Percentiles rank a stretch among this genome's conserved stretches.
Conservation (phyloP, 2,888 invertebrate species). For the Nineta flava region DNA sequence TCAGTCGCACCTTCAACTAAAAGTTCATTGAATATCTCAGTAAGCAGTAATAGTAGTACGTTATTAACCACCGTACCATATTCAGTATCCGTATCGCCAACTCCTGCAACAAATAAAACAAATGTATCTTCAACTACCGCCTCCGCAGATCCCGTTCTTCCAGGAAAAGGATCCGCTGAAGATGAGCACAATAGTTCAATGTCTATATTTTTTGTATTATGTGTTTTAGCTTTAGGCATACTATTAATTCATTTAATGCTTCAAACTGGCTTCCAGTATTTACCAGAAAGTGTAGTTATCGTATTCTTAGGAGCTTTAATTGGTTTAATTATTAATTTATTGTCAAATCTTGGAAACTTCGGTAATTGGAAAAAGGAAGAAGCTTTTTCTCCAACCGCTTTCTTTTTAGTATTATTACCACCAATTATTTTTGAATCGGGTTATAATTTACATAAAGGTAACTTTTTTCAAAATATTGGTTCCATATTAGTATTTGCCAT, state of each 20-base stretch:
- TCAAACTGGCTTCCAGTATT: slow-evolving; percentile 87
- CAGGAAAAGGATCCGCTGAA: slow-evolving; percentile 81
- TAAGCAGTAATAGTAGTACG: too few relatives aligned
- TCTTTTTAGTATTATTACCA: slow-evolving; percentile 89
- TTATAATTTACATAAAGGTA: slow-evolving; percentile 96
- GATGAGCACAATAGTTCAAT: slow-evolving; percentile 93
- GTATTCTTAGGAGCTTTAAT: slow-evolving; percentile 89
- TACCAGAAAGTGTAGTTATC: slow-evolving; percentile 95
- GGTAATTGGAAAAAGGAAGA: slow-evolving; percentile 96
- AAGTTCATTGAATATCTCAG: too few relatives aligned
- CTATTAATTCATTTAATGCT: slow-evolving; percentile 88
- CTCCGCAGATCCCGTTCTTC: slow-evolving; percentile 60
- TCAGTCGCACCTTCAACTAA: too few relatives aligned
- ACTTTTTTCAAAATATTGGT: slow-evolving; percentile 95
- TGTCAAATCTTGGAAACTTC: slow-evolving; percentile 66
- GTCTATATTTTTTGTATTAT: slow-evolving; percentile 95
- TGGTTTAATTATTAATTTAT: slow-evolving; percentile 76
- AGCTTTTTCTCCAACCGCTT: slow-evolving; percentile 95
- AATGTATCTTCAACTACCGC: not conserved
- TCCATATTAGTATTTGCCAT: slow-evolving; percentile 96
- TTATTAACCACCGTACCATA: too few relatives aligned
- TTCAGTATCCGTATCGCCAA: not conserved
- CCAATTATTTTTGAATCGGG: slow-evolving; percentile 99
- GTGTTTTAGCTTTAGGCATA: slow-evolving; percentile 87
- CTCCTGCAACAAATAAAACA: not conserved